A percentile compares a stretch with the other conserved stretches of the same genome.
phyloP scores from a whole-genome alignment of 1,140 invertebrate genomes.

The Batillaria attramentaria region DNA sequence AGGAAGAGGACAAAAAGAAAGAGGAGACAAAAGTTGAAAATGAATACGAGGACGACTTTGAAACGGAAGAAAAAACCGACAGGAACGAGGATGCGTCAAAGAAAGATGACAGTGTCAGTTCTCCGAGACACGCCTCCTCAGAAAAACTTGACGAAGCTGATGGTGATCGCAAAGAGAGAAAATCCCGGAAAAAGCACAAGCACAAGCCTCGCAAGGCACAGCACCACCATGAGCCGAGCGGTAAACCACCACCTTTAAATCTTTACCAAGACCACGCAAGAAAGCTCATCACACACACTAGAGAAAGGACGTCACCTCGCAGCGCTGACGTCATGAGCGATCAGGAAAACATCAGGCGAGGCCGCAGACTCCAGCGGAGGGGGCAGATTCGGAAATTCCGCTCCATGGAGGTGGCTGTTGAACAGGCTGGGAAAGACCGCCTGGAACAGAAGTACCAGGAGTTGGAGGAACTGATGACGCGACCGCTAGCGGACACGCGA shows the following conservation, averaged over 20 bases:
- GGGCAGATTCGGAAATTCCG: conserved; percentile 22
- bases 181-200: background rate
- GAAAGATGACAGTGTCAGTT: background rate
- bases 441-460: conserved; percentile 34
- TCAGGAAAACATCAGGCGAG: background rate
- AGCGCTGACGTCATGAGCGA: conserved; percentile 20
- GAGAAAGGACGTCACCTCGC: background rate
- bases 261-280: conserved; percentile 15
- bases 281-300: background rate
- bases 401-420: conserved; percentile 18
- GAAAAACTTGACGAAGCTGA: background rate
- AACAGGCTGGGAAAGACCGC: conserved; percentile 8
- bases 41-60: conserved; percentile 17
- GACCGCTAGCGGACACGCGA: background rate
- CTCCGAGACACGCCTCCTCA: background rate
- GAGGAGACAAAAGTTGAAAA: conserved; percentile 9
- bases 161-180: no score
- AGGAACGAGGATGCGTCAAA: background rate
- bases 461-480: conserved; percentile 28
- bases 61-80: conserved; percentile 4
- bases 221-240: background rate
- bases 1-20: conserved; percentile 4
- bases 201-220: background rate
- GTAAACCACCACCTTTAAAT: background rate
- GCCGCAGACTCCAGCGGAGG: conserved; percentile 4